Evolutionary conservation across 2,113 vertebrate genomes (phyloP).

Genomic region (Tetrax tetrax): DNA sequence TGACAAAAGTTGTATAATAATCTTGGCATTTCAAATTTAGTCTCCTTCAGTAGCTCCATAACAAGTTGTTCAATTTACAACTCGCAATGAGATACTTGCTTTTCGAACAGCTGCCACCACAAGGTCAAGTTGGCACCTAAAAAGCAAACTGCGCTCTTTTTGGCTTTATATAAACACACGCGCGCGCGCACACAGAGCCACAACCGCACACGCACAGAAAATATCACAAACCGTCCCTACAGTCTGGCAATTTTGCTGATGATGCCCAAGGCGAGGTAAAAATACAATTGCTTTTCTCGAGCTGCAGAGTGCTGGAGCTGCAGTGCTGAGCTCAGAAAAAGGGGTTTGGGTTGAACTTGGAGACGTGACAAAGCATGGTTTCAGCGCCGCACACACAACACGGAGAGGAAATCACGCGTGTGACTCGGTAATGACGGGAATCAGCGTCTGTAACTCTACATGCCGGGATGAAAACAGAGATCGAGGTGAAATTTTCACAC

Average conservation of each 20-base stretch:
- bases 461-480: not conserved
- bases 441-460: not conserved
- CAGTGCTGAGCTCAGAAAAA: not conserved
- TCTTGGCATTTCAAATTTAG: constrained; percentile 62
- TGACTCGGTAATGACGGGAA: not conserved
- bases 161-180: constrained; percentile 16
- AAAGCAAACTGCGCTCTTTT: constrained; percentile 62
- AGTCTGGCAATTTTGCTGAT: constrained; percentile 30
- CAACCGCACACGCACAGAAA: not conserved
- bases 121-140: constrained; percentile 62
- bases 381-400: not conserved
- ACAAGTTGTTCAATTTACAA: constrained; percentile 50
- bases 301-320: not conserved
- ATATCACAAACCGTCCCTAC: constrained; percentile 11
- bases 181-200: not conserved
- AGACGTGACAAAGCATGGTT: not conserved
- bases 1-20: constrained; percentile 41
- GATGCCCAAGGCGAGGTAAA: constrained; percentile 44
- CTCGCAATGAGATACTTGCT: constrained; percentile 42
- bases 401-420: not conserved
- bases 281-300: not conserved
- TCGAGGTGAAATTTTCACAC: not conserved
- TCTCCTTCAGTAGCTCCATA: constrained; percentile 54
- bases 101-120: constrained; percentile 45
- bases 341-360: not conserved